These are phyloP conservation scores for Chloropsis cyanopogon DNA, from an alignment of 2,113 vertebrate species.

Conservation along the genomic window DNA sequence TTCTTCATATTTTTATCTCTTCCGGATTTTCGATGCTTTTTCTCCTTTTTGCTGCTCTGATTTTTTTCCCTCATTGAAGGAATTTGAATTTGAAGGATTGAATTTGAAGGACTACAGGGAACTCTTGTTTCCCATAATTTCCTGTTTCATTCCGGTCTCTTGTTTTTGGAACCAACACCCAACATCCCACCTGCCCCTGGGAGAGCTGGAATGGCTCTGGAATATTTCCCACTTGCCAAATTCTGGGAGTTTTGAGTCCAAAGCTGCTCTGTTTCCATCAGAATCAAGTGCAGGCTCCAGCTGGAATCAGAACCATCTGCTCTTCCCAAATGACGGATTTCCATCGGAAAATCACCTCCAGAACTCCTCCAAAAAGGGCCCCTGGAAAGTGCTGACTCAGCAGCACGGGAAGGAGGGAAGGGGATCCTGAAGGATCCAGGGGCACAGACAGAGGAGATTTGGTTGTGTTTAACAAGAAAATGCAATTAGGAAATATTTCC, in stretches of 20 bases:
- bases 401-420: neutral
- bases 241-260: slow-evolving; percentile 5
- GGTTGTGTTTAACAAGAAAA: neutral
- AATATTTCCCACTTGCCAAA: slow-evolving; percentile 39
- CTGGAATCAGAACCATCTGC: slow-evolving; percentile 4
- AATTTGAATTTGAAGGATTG: neutral
- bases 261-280: slow-evolving; percentile 46
- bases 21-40: neutral
- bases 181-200: neutral
- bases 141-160: slow-evolving; percentile 41
- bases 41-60: neutral
- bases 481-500: neutral
- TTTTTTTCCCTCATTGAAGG: neutral
- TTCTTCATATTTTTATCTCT: neutral
- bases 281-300: neutral
- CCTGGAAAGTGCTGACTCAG: neutral
- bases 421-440: neutral
- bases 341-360: neutral
- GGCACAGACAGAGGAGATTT: neutral
- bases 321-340: neutral
- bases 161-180: neutral
- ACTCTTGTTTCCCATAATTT: slow-evolving; percentile 56
- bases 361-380: rapidly evolving
- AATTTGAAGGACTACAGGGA: neutral
- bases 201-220: neutral